Evolutionary conservation across 2,888 invertebrate genomes (phyloP).

Genomic region (Parapristionchus giblindavisi): DNA sequence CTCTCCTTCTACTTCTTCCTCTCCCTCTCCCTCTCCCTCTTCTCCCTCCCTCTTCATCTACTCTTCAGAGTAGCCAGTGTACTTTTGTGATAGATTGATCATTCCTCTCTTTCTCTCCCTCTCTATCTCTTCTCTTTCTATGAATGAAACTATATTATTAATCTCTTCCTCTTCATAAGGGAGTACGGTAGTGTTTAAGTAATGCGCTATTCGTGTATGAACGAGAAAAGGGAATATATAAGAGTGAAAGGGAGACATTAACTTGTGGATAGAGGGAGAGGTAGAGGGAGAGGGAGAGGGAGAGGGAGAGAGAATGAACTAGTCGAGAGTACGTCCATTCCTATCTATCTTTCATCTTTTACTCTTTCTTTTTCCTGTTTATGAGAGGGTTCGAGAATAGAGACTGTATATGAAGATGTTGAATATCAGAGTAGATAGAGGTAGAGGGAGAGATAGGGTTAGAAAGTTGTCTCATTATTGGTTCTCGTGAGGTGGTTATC

Average conservation of each 20-base stretch:
- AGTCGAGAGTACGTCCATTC: too few species aligned
- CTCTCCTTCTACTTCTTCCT: not conserved
- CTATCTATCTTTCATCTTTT: not conserved
- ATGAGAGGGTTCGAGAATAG: not conserved
- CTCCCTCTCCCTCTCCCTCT: not conserved
- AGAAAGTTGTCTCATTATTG: not conserved
- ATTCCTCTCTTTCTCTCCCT: not conserved
- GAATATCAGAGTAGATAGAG: not conserved
- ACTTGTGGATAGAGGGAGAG: too few species aligned
- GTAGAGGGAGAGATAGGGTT: constrained; percentile 11
- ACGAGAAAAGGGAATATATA: too few species aligned
- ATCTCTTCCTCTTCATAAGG: not conserved
- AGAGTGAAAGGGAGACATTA: too few species aligned
- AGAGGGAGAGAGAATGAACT: not conserved
- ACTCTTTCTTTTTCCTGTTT: constrained; percentile 7
- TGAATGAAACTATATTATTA: too few species aligned
- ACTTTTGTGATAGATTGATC: not conserved
- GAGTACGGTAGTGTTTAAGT: constrained; percentile 29
- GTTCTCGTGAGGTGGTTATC: constrained; percentile 23
- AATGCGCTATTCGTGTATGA: too few species aligned
- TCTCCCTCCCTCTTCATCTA: not conserved
- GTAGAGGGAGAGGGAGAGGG: not conserved
- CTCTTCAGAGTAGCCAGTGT: not conserved
- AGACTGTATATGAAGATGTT: not conserved
- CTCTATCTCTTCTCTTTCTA: not conserved